These are phyloP conservation scores for Sigmodon hispidus DNA, from an alignment of 2,113 vertebrate species.

Conservation along the genomic window DNA sequence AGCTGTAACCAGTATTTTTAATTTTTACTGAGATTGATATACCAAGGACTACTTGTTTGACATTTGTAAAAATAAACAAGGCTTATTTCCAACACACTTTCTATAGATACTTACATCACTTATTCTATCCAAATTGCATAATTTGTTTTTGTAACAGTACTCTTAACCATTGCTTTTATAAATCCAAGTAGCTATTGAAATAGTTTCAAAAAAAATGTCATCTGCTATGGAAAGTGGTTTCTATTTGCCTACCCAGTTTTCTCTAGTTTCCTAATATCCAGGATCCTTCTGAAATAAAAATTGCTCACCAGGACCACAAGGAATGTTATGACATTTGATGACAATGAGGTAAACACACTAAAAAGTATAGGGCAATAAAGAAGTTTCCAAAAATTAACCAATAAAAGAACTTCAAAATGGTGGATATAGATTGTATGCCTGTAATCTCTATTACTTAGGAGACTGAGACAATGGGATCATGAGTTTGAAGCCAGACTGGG, in stretches of 20 bases:
- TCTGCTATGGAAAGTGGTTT: neutral
- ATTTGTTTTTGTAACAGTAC: slow-evolving; percentile 44
- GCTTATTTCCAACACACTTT: neutral
- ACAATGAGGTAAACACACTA: neutral
- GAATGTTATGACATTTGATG: neutral
- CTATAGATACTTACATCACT: neutral
- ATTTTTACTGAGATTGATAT: slow-evolving; percentile 58
- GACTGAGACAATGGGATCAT: neutral
- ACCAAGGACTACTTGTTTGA: slow-evolving; percentile 43
- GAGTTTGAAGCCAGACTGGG: neutral
- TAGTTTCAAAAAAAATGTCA: slow-evolving; percentile 41
- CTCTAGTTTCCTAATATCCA: slow-evolving; percentile 8
- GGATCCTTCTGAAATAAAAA: slow-evolving; percentile 26
- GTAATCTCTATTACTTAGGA: neutral
- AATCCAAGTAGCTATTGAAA: neutral
- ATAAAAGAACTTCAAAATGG: neutral
- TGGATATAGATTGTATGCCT: neutral
- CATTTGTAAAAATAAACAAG: slow-evolving; percentile 58
- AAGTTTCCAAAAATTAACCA: neutral
- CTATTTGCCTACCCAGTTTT: neutral
- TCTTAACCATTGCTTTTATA: slow-evolving; percentile 24
- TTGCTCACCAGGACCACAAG: neutral
- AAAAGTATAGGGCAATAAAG: neutral
- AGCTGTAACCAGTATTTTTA: slow-evolving; percentile 61
- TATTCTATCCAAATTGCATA: slow-evolving; percentile 28